Base-by-base conservation (phyloP, 2,113 vertebrate species). In the Mixornis gularis region DNA sequence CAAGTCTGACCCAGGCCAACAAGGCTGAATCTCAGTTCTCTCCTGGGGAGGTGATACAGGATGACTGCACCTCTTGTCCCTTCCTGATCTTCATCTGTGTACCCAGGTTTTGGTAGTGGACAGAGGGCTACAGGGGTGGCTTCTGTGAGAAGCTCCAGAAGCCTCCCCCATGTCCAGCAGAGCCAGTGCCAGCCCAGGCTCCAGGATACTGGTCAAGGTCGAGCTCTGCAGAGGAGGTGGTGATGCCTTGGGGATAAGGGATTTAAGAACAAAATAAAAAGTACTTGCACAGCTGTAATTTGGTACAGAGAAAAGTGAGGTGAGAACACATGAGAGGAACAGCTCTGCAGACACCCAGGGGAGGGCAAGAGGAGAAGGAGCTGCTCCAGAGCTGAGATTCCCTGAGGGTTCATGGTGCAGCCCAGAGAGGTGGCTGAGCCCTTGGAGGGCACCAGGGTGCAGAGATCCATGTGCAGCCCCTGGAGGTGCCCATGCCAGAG, bases 171-270 rank as follows among this genome's bases (percentile, higher is more conserved):
- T 16, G 38, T n/a, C 38, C 55, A 52, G 27, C 38, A 77, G 53
- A 60, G 72, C 16, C 55, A 46, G 4, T 5, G n/a, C 20, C 30
- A 71, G 34, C 41, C 10, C 44, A 51, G 13, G 6, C 30, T 36
- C 12, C 65, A 79, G 34, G 41, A 41, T 16, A 12, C 43, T 43
- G 52, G 71, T 7, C 26, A 43, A 76, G 13, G 26, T 22, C 1
- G 0, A 55, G 56, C 30, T 25, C 36, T 41, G 20, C 30, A 74
- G 20, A 74, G 20, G 41, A 14, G 32, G 21, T 43, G 52, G 30
- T 21, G 11, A 66, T 0, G 0, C 30, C 26, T 7, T 6, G 2
- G 32, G 30, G 3, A 36, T 36, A 25, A 49, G 12, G 17, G 36
- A 51, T 51, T 51, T 30, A 78, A 62, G n/a, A 52, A n/a, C 22